phyloP scores from a whole-genome alignment of 2,797 vertebrate genomes.

The Lindbergichthys nudifrons region DNA sequence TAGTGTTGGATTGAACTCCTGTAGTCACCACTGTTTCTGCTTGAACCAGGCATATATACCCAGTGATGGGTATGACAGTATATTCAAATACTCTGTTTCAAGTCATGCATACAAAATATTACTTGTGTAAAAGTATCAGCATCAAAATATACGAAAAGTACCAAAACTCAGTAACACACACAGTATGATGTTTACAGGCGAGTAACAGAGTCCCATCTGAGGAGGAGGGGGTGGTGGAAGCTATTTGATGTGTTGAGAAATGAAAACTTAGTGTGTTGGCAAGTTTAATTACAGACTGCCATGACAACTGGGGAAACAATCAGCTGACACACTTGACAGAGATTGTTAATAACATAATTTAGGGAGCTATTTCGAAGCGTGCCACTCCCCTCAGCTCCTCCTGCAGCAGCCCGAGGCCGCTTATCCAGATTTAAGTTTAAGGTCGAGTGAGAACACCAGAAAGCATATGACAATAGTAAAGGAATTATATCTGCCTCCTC shows the following conservation, averaged over 20 bases:
- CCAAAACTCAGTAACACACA: too few species aligned
- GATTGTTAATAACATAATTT: not conserved
- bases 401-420: not conserved
- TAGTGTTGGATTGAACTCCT: not conserved
- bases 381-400: slow-evolving; percentile 8
- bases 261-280: not conserved
- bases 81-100: too few species aligned
- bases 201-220: not conserved
- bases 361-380: not conserved
- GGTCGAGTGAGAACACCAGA: not conserved
- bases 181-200: not conserved
- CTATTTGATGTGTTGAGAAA: not conserved
- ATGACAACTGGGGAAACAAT: slow-evolving; percentile 52
- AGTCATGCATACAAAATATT: too few species aligned
- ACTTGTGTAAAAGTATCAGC: too few species aligned
- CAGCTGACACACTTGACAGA: slow-evolving; percentile 8
- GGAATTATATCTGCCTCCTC: not conserved
- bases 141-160: too few species aligned
- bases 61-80: too few species aligned
- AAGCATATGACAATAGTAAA: not conserved
- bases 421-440: not conserved
- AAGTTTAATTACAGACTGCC: slow-evolving; percentile 11
- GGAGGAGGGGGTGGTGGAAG: not conserved
- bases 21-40: not conserved
- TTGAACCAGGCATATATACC: too few species aligned